phyloP scores from a whole-genome alignment of 2,888 invertebrate genomes.

The Ophioninae sp. region DNA sequence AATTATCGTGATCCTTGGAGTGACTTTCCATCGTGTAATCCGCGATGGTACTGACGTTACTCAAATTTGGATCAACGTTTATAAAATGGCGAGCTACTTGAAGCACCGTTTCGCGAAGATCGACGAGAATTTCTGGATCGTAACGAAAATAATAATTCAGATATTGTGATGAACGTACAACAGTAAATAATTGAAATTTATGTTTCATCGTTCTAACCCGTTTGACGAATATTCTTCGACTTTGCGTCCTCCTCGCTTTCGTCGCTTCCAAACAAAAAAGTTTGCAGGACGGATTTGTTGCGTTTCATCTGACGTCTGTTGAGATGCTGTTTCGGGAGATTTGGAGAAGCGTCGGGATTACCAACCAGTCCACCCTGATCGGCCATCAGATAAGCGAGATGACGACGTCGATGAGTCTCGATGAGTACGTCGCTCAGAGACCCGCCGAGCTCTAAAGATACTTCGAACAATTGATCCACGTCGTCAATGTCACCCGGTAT shows the following conservation, averaged over 20 bases:
- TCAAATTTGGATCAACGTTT: constrained; percentile 94
- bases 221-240: constrained; percentile 98
- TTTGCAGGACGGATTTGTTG: constrained; percentile 94
- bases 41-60: constrained; percentile 91
- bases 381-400: constrained; percentile 97
- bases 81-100: constrained; percentile 97
- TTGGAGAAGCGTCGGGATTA: constrained; percentile 93
- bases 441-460: constrained; percentile 89
- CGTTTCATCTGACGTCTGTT: constrained; percentile 94
- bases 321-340: constrained; percentile 96
- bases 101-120: constrained; percentile 96
- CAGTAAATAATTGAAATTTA: not conserved
- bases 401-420: constrained; percentile 94
- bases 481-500: constrained; percentile 97
- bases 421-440: constrained; percentile 92
- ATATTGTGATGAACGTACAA: not conserved
- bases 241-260: constrained; percentile 91
- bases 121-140: constrained; percentile 93
- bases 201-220: constrained; percentile 80
- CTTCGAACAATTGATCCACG: constrained; percentile 92
- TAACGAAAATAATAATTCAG: not conserved
- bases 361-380: constrained; percentile 96
- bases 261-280: constrained; percentile 92
- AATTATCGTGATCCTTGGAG: constrained; percentile 95
- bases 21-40: constrained; percentile 98